Evolutionary conservation across 2,113 vertebrate genomes (phyloP).

Genomic region (Lontra canadensis): DNA sequence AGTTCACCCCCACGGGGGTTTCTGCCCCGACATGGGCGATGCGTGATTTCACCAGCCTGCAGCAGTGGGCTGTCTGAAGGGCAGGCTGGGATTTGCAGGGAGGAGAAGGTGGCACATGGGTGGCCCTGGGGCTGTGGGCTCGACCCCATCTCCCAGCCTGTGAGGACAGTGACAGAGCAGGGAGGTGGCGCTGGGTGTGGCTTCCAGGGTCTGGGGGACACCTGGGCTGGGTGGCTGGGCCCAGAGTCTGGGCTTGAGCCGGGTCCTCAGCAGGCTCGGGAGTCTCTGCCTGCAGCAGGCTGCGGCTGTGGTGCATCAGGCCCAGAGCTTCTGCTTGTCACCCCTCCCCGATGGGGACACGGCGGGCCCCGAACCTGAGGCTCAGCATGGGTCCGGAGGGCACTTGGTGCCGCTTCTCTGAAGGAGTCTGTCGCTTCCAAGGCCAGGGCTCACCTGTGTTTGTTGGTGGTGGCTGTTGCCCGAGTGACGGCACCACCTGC

Average conservation of each 20-base stretch:
- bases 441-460: background rate
- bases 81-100: background rate
- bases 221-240: background rate
- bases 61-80: background rate
- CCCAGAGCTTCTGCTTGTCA: background rate
- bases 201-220: background rate
- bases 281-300: background rate
- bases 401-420: rapidly evolving
- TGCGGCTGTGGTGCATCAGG: rapidly evolving
- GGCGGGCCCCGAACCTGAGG: rapidly evolving
- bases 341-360: rapidly evolving
- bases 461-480: background rate
- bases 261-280: background rate
- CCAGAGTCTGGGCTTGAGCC: background rate
- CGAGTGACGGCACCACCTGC: background rate
- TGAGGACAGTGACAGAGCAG: rapidly evolving
- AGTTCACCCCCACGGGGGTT: rapidly evolving
- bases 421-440: background rate
- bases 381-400: rapidly evolving
- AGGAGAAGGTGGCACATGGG: background rate
- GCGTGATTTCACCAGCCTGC: background rate
- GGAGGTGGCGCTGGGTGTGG: background rate
- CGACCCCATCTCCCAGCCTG: rapidly evolving
- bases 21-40: rapidly evolving
- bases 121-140: rapidly evolving